Conservation (phyloP, 2,797 vertebrate genomes). For the Coilia nasus region DNA sequence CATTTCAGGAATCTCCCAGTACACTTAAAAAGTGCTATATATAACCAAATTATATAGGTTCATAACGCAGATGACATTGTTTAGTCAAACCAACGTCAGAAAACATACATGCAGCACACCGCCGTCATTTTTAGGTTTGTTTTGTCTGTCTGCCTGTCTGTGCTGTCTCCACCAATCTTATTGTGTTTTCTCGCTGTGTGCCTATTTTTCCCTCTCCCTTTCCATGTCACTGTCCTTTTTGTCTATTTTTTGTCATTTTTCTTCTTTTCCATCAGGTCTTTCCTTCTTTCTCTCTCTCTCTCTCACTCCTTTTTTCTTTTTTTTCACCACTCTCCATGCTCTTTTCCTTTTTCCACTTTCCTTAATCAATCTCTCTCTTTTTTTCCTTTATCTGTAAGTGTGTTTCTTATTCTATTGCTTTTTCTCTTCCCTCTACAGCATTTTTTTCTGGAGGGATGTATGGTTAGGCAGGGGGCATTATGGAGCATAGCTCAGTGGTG, state of each 20-base stretch:
- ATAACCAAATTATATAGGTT: too few relatives aligned
- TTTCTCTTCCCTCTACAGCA: not conserved
- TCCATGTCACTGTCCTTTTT: too few relatives aligned
- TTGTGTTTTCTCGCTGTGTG: too few relatives aligned
- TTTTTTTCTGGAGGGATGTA: slow-evolving; percentile 28
- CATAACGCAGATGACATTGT: too few relatives aligned
- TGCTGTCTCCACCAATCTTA: not conserved
- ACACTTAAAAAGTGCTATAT: too few relatives aligned
- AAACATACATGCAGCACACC: too few relatives aligned
- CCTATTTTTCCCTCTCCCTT: too few relatives aligned
- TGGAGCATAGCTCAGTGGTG: slow-evolving; percentile 13
- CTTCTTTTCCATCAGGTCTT: too few relatives aligned
- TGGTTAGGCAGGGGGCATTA: slow-evolving; percentile 16
- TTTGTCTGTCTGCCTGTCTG: not conserved
- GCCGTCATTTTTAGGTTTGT: too few relatives aligned
- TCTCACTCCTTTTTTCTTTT: not conserved
- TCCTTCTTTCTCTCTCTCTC: not conserved
- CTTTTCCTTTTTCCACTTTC: not conserved
- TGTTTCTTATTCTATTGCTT: not conserved
- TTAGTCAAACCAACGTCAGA: too few relatives aligned
- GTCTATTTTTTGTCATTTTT: too few relatives aligned
- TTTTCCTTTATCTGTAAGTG: not conserved
- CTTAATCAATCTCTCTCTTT: not conserved
- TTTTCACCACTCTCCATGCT: not conserved
- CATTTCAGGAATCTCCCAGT: not conserved